These are phyloP conservation scores for Leptonema lineaticorne DNA, from an alignment of 1,140 invertebrate genomes.

Conservation along the genomic window DNA sequence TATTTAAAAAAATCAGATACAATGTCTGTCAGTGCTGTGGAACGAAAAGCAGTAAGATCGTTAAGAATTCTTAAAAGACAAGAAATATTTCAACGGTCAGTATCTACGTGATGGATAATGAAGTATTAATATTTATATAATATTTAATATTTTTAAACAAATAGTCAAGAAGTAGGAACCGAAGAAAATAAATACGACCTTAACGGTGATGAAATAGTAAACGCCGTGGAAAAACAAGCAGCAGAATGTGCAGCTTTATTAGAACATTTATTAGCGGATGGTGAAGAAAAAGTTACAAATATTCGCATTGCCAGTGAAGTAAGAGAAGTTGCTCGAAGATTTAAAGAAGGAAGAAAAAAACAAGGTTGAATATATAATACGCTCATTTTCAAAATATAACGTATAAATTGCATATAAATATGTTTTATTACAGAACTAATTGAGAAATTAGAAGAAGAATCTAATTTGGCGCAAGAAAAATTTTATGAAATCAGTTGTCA, in stretches of 20 bases:
- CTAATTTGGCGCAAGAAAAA: slow-evolving; percentile 61
- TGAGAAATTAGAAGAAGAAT: slow-evolving; percentile 68
- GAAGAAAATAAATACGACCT: slow-evolving; percentile 32
- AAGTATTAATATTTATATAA: neutral
- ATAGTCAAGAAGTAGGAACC: neutral
- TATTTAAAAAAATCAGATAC: neutral
- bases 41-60: slow-evolving; percentile 62
- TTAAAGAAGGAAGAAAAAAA: slow-evolving; percentile 51
- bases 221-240: slow-evolving; percentile 60
- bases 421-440: slow-evolving; percentile 49
- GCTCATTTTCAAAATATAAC: neutral
- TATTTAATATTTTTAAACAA: neutral
- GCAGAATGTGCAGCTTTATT: slow-evolving; percentile 59
- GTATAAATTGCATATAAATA: neutral
- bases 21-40: slow-evolving; percentile 56
- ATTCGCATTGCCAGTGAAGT: slow-evolving; percentile 72
- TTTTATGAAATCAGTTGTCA: slow-evolving; percentile 72
- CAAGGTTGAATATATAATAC: neutral
- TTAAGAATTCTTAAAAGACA: slow-evolving; percentile 62
- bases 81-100: slow-evolving; percentile 61
- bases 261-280: slow-evolving; percentile 63
- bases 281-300: slow-evolving; percentile 70
- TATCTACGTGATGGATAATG: too few species aligned
- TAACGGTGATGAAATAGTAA: slow-evolving; percentile 37
- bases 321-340: slow-evolving; percentile 62